These are phyloP conservation scores for Phylloscopus collybita DNA, from an alignment of 2,797 vertebrate genomes.

Conservation along the genomic window DNA sequence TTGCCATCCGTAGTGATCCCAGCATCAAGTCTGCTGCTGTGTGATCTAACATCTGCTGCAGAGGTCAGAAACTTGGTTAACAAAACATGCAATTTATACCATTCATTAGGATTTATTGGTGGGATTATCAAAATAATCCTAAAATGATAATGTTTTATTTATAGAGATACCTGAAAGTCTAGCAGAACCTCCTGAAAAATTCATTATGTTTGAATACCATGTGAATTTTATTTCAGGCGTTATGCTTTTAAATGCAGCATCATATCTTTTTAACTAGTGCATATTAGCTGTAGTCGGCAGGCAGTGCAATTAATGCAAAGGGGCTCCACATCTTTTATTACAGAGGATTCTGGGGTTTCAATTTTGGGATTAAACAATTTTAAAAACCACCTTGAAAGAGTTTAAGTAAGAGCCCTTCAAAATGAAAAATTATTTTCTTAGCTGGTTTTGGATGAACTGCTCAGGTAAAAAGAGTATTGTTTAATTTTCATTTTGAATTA, in stretches of 20 bases:
- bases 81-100: neutral
- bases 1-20: neutral
- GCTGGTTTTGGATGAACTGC: slow-evolving; percentile 59
- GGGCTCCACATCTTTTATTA: slow-evolving; percentile 28
- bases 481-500: slow-evolving; percentile 83
- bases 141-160: slow-evolving; percentile 65
- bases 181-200: slow-evolving; percentile 58
- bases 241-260: slow-evolving; percentile 29
- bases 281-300: slow-evolving; percentile 46
- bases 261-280: slow-evolving; percentile 59
- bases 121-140: slow-evolving; percentile 55
- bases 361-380: slow-evolving; percentile 66
- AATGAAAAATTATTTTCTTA: slow-evolving; percentile 71
- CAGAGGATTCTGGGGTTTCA: slow-evolving; percentile 45
- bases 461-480: slow-evolving; percentile 74
- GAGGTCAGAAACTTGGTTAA: slow-evolving; percentile 5
- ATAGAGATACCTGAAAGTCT: slow-evolving; percentile 37
- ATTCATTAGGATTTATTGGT: neutral
- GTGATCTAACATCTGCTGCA: neutral
- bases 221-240: slow-evolving; percentile 33
- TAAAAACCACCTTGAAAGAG: neutral
- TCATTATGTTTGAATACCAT: slow-evolving; percentile 31
- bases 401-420: slow-evolving; percentile 59
- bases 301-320: slow-evolving; percentile 36
- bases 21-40: neutral